Evolutionary conservation across 1,140 invertebrate genomes (phyloP), one percentile per base, ranked within the genome.

Genomic region (Drosophila subobscura): DNA sequence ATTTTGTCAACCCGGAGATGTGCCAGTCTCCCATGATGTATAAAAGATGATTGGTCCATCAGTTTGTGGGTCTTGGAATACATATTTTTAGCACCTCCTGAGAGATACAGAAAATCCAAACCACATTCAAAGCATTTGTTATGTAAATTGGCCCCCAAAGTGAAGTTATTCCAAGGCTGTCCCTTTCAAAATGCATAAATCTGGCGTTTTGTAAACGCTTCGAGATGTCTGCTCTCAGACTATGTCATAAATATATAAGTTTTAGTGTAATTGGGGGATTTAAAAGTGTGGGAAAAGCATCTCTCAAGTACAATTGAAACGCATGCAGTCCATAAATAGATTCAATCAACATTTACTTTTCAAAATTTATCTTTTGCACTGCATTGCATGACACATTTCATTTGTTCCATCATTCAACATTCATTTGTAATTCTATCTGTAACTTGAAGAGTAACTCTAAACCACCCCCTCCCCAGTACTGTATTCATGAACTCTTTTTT

Each of bases 71-170:
- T 53, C 52, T 65, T 72, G 41, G 66, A 65, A 70, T 57, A 67
- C 70, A 84, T 64, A 68, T 41, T 68, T 68, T 76, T 86, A 63
- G 49, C 77, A 85, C 72, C 77, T 85, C 63, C 20, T 54, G 54
- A 76, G 61, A 12, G 33, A 37, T 37, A 60, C 54, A 54, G 29
- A 59, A 23, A 70, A 54, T 22, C 57, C 29, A 56, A 56, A 33
- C 42, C 33, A 67, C 54, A 44, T 56, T 53, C 45, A 50, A 37
- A 41, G n/a, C 44, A 42, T 72, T 85, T 65, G 67, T 72, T 84
- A 84, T 84, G 80, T 44, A 79, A 85, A 84, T 80, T 52, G 63
- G 58, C 41, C 16, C 42, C 33, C 14, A 44, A 46, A 16, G 14
- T 56, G n/a, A 29, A 55, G 33, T 45, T 56, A 33, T 10, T 37